These are phyloP conservation scores for Cossypha polioptera DNA, from an alignment of 2,797 vertebrate genomes.

Conservation along the genomic window DNA sequence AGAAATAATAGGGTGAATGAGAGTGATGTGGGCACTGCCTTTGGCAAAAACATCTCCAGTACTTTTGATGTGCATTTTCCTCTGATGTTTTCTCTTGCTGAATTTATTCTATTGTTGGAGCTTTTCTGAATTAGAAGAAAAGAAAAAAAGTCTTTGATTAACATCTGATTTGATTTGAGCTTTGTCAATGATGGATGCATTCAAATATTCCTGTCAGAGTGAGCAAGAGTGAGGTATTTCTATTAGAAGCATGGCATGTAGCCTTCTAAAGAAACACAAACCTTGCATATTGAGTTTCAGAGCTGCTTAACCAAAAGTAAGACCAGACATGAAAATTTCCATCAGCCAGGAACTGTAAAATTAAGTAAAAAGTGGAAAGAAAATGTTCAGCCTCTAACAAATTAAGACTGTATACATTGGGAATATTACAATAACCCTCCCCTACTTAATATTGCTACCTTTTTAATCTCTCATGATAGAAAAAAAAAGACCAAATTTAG, in stretches of 20 bases:
- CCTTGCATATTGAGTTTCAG: neutral
- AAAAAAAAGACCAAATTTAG: neutral
- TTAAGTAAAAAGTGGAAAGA: neutral
- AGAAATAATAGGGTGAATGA: neutral
- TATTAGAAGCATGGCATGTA: slow-evolving; percentile 3
- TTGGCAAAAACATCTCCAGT: neutral
- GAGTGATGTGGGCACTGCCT: neutral
- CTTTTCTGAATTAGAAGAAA: slow-evolving; percentile 48
- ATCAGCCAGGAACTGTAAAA: neutral
- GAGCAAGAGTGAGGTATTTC: neutral
- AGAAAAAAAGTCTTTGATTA: slow-evolving; percentile 44
- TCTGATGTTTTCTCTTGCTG: neutral
- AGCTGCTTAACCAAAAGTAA: slow-evolving; percentile 2
- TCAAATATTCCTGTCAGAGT: slow-evolving; percentile 60
- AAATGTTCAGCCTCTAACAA: neutral
- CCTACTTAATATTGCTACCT: neutral
- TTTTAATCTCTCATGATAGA: neutral
- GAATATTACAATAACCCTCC: neutral
- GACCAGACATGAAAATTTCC: neutral
- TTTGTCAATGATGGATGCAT: slow-evolving; percentile 63
- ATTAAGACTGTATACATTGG: neutral
- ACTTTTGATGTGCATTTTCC: slow-evolving; percentile 20
- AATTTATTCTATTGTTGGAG: slow-evolving; percentile 40
- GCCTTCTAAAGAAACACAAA: neutral
- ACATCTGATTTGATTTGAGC: slow-evolving; percentile 64